These are phyloP conservation scores for Epizoanthus stellaris DNA, from an alignment of 92 coral and sea anemone genomes.

Conservation along the genomic window DNA sequence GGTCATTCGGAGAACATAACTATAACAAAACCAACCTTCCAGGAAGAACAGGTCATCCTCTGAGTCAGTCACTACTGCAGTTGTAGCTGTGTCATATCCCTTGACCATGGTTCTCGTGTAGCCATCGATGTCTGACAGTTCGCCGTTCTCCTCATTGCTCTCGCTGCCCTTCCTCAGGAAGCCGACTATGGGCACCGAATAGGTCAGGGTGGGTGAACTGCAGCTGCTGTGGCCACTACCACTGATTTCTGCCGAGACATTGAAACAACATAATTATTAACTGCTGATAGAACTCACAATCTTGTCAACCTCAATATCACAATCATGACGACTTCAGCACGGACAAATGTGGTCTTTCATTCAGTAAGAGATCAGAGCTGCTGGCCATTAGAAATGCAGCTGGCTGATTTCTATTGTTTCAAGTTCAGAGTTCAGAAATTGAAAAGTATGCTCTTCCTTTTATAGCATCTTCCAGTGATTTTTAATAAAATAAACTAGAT, in stretches of 20 bases:
- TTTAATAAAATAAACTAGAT: too few species aligned
- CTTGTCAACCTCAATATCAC: too few species aligned
- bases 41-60: conserved; percentile 91
- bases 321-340: not conserved
- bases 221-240: conserved; percentile 57
- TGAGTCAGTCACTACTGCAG: conserved; percentile 88
- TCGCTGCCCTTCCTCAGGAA: conserved; percentile 64
- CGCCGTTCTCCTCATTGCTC: conserved; percentile 74
- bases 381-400: too few species aligned
- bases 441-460: too few species aligned
- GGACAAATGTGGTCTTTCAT: not conserved
- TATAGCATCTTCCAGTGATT: too few species aligned
- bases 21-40: conserved; percentile 61
- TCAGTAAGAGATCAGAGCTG: too few species aligned
- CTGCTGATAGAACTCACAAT: too few species aligned
- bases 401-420: too few species aligned
- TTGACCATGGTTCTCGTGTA: conserved; percentile 48
- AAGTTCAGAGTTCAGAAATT: too few species aligned
- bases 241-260: conserved; percentile 60
- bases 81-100: conserved; percentile 87
- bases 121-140: conserved; percentile 52
- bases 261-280: too few species aligned
- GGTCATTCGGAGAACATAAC: not conserved
- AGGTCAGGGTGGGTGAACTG: conserved; percentile 60
- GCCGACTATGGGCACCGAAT: conserved; percentile 56